Evolutionary conservation across 2,113 vertebrate genomes (phyloP), one percentile per base, ranked within the genome.

Genomic region (Micronycteris hirsuta): DNA sequence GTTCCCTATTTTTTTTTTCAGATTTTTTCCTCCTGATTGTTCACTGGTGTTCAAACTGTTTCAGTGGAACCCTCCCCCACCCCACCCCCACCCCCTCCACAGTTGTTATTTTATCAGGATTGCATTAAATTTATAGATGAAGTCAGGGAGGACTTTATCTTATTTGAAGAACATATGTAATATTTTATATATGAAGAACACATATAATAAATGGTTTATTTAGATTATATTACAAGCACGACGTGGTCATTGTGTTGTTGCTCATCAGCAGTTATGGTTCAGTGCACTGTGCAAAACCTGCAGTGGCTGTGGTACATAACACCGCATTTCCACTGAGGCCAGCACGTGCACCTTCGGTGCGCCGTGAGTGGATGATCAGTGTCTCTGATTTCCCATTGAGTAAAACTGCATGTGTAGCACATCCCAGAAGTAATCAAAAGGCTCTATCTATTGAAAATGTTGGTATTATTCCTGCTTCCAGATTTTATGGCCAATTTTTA

Each of bases 361-460:
- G 2, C 52, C 20, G 1, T 52, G 90, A 77, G 47, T 10, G 24
- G 71, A 24, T 76, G 14, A 41, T 61, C 4, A 58, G n/a, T 67
- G 87, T 54, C 17, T 87, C 68, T 54, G 47, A 41, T 71, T 92
- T 93, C 45, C 93, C 45, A 47, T 19, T 36, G 70, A 95, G 56
- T 91, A 71, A 89, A 93, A 86, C 61, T 38, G 28, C 16, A 12
- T 54, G 41, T 76, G 77, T 47, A 41, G n/a, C 16, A 0, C n/a
- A 56, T 73, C 43, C 82, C 47, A 43, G 24, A 58, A 88, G 41
- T 82, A 41, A 94, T 76, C 54, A 7, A 70, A 77, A 88, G 14
- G 14, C 43, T 86, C 33, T 93, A 2, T 87, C 41, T 52, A 5
- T 92, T 56, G 67, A 91, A 43, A 56, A 7, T 31, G 81, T 47